A percentile compares a stretch with the other conserved stretches of the same genome.
These are phyloP conservation scores for Drosophila nigricruria DNA, from an alignment of 2,888 invertebrate species.

Conservation along the genomic window DNA sequence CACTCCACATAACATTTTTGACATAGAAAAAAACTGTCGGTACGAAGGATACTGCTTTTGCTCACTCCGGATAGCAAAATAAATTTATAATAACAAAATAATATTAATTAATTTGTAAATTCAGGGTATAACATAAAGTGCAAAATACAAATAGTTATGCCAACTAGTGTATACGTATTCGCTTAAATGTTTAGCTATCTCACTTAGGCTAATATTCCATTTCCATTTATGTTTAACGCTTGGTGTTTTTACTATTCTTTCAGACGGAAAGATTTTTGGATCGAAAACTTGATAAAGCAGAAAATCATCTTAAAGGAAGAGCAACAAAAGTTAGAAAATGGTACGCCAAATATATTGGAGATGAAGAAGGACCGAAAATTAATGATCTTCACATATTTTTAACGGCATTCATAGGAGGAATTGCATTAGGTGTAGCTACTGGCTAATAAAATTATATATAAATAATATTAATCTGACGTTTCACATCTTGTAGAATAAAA, in stretches of 20 bases:
- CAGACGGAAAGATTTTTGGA: conserved; percentile 93
- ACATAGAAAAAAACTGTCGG: too few species aligned
- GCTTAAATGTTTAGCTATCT: not conserved
- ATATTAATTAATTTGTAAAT: too few species aligned
- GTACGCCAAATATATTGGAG: conserved; percentile 90
- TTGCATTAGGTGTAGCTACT: conserved; percentile 88
- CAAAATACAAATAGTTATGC: too few species aligned
- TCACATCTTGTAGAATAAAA: not conserved
- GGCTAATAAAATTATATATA: conserved; percentile 64
- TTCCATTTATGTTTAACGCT: not conserved
- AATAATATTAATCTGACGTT: not conserved
- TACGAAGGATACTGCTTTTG: too few species aligned
- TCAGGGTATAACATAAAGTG: too few species aligned
- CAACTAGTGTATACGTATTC: too few species aligned
- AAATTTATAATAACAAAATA: too few species aligned
- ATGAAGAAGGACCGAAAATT: conserved; percentile 88
- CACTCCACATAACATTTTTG: too few species aligned
- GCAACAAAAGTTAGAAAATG: conserved; percentile 90
- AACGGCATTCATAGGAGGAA: conserved; percentile 92
- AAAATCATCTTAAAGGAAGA: conserved; percentile 90
- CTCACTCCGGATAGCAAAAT: too few species aligned
- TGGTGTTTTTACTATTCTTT: conserved; percentile 66
- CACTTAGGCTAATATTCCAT: not conserved
- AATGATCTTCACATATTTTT: conserved; percentile 93
- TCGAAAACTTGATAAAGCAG: conserved; percentile 92